These are phyloP conservation scores for Centroberyx gerrardi DNA, from an alignment of 2,797 vertebrate genomes.

Conservation along the genomic window DNA sequence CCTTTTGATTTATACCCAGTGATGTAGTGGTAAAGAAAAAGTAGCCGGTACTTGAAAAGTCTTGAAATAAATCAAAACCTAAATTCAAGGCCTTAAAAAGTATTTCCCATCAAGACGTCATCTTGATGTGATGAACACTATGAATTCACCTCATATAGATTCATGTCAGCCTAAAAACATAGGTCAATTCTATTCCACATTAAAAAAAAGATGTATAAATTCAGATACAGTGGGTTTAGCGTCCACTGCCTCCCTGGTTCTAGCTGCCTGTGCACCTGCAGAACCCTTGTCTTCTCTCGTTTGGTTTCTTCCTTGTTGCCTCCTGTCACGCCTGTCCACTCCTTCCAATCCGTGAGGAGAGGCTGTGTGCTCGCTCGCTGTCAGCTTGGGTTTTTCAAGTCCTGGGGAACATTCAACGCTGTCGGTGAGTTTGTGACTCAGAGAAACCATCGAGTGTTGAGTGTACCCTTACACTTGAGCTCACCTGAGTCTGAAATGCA, in stretches of 20 bases:
- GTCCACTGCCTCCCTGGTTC: neutral
- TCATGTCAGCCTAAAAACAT: too few species aligned
- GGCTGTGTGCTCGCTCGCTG: slow-evolving; percentile 26
- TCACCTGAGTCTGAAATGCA: slow-evolving; percentile 27
- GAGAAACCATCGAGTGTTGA: slow-evolving; percentile 99
- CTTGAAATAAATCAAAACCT: too few species aligned
- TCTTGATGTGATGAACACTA: too few species aligned
- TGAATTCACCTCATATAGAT: too few species aligned
- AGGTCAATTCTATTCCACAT: too few species aligned
- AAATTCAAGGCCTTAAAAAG: too few species aligned
- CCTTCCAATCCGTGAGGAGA: slow-evolving; percentile 6
- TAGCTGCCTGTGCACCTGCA: slow-evolving; percentile 42
- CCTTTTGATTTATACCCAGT: neutral
- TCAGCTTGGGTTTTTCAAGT: slow-evolving; percentile 63
- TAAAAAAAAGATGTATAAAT: neutral
- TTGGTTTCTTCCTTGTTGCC: neutral
- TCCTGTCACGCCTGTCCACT: slow-evolving; percentile 52
- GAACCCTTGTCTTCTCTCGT: slow-evolving; percentile 49
- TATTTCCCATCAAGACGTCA: too few species aligned
- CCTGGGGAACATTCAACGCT: slow-evolving; percentile 99
- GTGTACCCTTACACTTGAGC: slow-evolving; percentile 91
- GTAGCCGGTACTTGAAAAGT: too few species aligned
- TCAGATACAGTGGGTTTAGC: too few species aligned
- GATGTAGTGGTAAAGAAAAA: too few species aligned
- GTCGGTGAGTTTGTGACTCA: slow-evolving; percentile 98